Evolutionary conservation across 2,888 invertebrate genomes (phyloP).

Genomic region (Epistrophe grossulariae): DNA sequence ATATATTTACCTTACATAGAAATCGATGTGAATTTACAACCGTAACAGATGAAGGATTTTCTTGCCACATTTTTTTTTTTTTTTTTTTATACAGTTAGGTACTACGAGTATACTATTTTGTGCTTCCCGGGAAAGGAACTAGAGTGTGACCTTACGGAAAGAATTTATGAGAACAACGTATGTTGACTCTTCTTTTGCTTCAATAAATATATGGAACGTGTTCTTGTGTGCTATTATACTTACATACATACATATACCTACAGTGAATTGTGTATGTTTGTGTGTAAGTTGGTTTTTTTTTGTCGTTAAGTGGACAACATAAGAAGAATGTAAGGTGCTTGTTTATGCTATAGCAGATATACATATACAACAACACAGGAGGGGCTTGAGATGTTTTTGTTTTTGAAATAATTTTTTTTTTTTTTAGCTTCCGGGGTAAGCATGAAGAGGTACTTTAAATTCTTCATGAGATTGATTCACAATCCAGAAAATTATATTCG

Average conservation of each 20-base stretch:
- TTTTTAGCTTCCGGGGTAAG: background rate
- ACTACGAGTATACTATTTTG: background rate
- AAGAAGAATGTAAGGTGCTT: conserved; percentile 28
- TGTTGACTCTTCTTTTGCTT: conserved; percentile 60
- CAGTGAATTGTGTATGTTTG: conserved; percentile 7
- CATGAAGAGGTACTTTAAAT: no score
- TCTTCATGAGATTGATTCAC: background rate
- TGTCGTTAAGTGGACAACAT: conserved; percentile 36
- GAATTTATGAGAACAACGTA: conserved; percentile 62
- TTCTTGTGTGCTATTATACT: conserved; percentile 16
- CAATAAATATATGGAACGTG: conserved; percentile 57
- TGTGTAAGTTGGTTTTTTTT: conserved; percentile 6
- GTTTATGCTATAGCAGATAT: background rate
- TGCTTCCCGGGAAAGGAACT: conserved; percentile 19
- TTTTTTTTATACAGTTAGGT: background rate
- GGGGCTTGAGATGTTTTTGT: conserved; percentile 1
- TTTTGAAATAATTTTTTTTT: background rate
- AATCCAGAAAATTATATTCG: background rate
- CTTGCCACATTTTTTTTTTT: conserved; percentile 11
- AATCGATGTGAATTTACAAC: conserved; percentile 61
- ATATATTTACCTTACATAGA: conserved; percentile 50
- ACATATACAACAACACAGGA: background rate
- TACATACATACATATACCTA: no score
- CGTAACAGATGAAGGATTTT: conserved; percentile 59
- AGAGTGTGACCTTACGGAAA: conserved; percentile 51